Evolutionary conservation across 2,888 invertebrate species (phyloP).

Genomic region (Apamea monoglypha): DNA sequence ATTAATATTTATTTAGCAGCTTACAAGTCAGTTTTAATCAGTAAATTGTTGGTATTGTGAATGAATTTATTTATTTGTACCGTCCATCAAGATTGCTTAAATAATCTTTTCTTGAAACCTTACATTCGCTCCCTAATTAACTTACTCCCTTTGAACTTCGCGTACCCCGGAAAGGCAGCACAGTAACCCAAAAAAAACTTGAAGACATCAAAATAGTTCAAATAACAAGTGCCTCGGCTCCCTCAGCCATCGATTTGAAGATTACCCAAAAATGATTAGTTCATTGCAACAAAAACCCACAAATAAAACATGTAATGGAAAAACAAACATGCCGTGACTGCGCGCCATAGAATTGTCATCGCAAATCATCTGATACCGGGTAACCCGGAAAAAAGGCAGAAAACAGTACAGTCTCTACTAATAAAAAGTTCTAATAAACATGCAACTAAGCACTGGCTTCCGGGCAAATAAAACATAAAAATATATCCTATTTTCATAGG

Average conservation of each 20-base stretch:
- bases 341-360: constrained; percentile 79
- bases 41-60: not conserved
- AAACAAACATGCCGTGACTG: constrained; percentile 83
- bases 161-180: not conserved
- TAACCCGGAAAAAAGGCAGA: constrained; percentile 76
- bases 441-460: constrained; percentile 90
- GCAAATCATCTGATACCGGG: constrained; percentile 79
- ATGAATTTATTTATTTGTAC: not conserved
- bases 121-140: constrained; percentile 1
- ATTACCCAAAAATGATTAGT: constrained; percentile 60
- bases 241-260: constrained; percentile 35
- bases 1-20: not conserved
- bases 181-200: not conserved
- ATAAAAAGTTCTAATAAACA: constrained; percentile 91
- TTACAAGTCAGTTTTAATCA: not conserved
- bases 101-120: not conserved
- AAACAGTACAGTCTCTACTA: constrained; percentile 87
- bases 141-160: not conserved
- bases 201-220: constrained; percentile 22
- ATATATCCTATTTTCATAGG: constrained; percentile 91
- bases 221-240: not conserved
- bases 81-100: not conserved
- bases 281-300: constrained; percentile 45
- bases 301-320: constrained; percentile 60
- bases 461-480: constrained; percentile 91